These are phyloP conservation scores for Trididemnum nubilum DNA, from an alignment of 23 tunicate species.

Conservation along the genomic window DNA sequence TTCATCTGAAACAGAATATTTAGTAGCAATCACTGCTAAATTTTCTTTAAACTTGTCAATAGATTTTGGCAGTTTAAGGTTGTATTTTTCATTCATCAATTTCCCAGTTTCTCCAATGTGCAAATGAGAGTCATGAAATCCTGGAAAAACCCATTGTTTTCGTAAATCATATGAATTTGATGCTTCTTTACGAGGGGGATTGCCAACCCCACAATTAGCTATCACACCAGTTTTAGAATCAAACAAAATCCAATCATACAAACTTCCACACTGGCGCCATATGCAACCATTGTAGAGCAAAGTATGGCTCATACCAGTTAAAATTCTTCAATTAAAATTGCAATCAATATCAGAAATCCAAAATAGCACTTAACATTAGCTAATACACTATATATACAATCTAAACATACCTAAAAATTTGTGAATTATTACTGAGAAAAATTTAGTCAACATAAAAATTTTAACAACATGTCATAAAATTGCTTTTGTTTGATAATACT, in stretches of 20 bases:
- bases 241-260: constrained; percentile 72
- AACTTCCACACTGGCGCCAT: constrained; percentile 45
- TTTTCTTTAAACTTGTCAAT: constrained; percentile 46
- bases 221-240: constrained; percentile 42
- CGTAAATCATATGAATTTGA: constrained; percentile 36
- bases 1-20: neutral
- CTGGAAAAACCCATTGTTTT: constrained; percentile 81
- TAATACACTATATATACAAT: too few relatives aligned
- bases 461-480: too few relatives aligned
- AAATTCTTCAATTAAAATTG: too few relatives aligned
- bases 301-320: constrained; percentile 33
- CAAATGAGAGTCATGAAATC: constrained; percentile 87
- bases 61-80: constrained; percentile 44
- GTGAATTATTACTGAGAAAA: too few relatives aligned
- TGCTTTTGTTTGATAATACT: too few relatives aligned
- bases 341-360: too few relatives aligned
- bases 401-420: too few relatives aligned
- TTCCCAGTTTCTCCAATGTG: constrained; percentile 52
- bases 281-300: constrained; percentile 54
- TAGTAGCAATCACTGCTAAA: constrained; percentile 18
- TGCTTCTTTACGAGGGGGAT: neutral
- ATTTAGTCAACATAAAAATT: too few relatives aligned
- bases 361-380: too few relatives aligned
- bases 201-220: constrained; percentile 45
- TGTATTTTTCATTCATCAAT: neutral